Evolutionary conservation across 2,113 vertebrate species (phyloP).

Genomic region (Chrysemys picta): DNA sequence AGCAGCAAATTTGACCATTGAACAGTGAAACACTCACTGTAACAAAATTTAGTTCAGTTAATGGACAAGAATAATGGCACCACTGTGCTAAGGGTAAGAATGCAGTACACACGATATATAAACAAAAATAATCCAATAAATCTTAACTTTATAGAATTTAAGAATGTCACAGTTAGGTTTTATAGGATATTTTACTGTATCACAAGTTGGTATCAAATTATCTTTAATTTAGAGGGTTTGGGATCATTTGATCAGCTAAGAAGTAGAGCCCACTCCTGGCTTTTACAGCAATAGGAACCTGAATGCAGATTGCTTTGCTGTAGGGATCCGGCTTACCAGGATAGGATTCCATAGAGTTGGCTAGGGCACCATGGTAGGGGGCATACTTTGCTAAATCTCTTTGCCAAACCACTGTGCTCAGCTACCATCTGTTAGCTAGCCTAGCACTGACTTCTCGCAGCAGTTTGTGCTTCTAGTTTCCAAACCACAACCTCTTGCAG

Average conservation of each 20-base stretch:
- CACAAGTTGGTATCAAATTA: conserved; percentile 1
- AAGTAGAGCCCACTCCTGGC: neutral
- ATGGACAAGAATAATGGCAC: conserved; percentile 1
- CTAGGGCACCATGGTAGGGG: neutral
- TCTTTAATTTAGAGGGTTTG: neutral
- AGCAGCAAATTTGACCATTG: neutral
- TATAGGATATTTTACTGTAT: neutral
- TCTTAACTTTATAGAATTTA: conserved; percentile 9
- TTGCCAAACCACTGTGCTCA: neutral
- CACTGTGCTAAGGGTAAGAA: neutral
- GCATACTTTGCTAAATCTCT: fast-evolving
- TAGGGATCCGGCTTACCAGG: fast-evolving
- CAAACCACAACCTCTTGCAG: fast-evolving
- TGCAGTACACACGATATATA: neutral
- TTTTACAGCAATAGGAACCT: neutral
- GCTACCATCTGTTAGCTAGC: neutral
- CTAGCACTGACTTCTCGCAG: neutral
- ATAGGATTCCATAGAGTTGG: neutral
- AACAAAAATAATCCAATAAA: neutral
- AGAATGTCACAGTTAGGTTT: conserved; percentile 10
- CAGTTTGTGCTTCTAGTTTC: fast-evolving
- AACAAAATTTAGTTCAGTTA: neutral
- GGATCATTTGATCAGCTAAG: neutral
- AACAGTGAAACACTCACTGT: neutral
- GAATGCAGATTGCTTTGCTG: neutral